A percentile compares a stretch with the other conserved stretches of the same genome.
Conservation (phyloP, 2,113 vertebrate species). For the Amblyornis subalaris region DNA sequence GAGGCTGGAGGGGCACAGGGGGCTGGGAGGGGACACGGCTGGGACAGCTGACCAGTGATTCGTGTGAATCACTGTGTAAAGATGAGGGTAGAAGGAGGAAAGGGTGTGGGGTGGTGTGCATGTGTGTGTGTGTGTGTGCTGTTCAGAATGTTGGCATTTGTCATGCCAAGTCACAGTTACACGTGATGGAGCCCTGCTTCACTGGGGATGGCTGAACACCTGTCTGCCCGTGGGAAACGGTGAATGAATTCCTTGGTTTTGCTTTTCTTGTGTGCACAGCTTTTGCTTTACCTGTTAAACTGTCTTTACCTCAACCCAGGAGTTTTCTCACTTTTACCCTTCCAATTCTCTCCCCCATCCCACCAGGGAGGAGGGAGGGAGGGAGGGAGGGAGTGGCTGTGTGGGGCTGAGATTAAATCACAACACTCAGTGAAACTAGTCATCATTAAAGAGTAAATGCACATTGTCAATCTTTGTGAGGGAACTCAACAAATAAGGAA, state of each 20-base stretch:
- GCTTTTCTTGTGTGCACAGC: not conserved
- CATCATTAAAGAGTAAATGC: not conserved
- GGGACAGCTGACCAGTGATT: not conserved
- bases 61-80: rapidly evolving
- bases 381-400: not conserved
- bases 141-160: not conserved
- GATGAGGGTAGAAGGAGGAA: not conserved
- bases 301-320: not conserved
- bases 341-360: not conserved
- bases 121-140: rapidly evolving
- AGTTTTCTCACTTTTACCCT: not conserved
- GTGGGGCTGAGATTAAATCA: not conserved
- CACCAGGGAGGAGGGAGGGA: rapidly evolving
- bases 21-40: not conserved
- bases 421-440: not conserved
- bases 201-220: not conserved
- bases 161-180: not conserved
- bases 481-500: not conserved
- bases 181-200: not conserved
- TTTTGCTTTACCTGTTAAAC: not conserved
- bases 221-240: not conserved
- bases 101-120: too few species aligned
- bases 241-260: not conserved
- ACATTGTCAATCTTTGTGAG: not conserved
- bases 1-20: not conserved